A percentile compares a stretch with the other conserved stretches of the same genome.
Conservation (phyloP, 2,888 invertebrate genomes). For the Epinotia nisella region DNA sequence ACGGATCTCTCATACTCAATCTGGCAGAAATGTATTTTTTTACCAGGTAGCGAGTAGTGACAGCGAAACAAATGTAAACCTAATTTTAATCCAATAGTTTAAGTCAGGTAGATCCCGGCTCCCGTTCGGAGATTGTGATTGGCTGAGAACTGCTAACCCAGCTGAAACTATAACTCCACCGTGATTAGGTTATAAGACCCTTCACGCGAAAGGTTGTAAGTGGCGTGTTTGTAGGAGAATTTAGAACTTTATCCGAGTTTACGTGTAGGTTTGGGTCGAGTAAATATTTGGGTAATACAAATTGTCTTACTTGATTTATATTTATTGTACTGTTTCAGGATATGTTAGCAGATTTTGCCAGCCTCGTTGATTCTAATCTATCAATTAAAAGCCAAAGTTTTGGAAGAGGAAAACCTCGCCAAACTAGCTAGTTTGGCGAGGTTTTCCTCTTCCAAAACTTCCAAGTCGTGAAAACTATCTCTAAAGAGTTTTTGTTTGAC, state of each 20-base stretch:
- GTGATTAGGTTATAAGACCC: slow-evolving; percentile 20
- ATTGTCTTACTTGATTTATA: not conserved
- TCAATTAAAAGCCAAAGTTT: too few species aligned
- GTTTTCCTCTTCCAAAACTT: too few species aligned
- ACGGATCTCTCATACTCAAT: too few species aligned
- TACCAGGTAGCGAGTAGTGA: too few species aligned
- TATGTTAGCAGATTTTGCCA: too few species aligned
- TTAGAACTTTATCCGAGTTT: slow-evolving; percentile 1
- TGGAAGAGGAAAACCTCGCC: too few species aligned
- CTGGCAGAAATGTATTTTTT: too few species aligned
- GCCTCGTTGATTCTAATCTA: too few species aligned
- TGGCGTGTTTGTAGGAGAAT: not conserved
- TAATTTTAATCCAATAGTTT: not conserved
- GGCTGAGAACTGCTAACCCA: slow-evolving; percentile 28
- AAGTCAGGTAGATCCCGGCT: not conserved
- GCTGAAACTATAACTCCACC: slow-evolving; percentile 31
- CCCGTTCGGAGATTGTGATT: not conserved
- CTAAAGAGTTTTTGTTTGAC: too few species aligned
- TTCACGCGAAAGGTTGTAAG: slow-evolving; percentile 4
- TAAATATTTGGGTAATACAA: slow-evolving; percentile 9
- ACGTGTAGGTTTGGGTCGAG: not conserved
- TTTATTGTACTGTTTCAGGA: not conserved
- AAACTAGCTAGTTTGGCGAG: too few species aligned
- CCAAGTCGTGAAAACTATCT: too few species aligned
- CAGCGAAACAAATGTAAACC: too few species aligned